Conservation (phyloP, 2,113 vertebrate species). For the Capreolus pygargus region DNA sequence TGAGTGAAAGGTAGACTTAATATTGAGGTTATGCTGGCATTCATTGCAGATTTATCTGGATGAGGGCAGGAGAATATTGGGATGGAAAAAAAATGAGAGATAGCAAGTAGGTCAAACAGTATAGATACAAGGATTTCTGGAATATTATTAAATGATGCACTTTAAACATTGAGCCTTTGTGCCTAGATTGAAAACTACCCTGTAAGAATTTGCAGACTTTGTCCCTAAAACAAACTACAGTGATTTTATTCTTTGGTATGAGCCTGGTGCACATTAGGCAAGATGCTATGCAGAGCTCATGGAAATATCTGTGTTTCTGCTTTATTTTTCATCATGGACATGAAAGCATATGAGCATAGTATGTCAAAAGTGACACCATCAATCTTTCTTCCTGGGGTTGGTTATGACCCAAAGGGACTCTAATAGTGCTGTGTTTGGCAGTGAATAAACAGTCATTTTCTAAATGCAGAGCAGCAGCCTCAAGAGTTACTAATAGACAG, state of each 20-base stretch:
- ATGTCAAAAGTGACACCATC: constrained; percentile 38
- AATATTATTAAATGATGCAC: neutral
- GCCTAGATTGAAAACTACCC: neutral
- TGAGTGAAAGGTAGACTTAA: neutral
- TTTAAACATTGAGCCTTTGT: neutral
- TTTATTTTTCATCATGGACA: neutral
- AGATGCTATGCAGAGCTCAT: constrained; percentile 10
- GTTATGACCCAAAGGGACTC: constrained; percentile 52
- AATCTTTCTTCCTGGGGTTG: constrained; percentile 3
- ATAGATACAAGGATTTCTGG: neutral
- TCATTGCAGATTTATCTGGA: neutral
- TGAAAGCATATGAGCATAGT: neutral
- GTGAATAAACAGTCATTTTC: constrained; percentile 60
- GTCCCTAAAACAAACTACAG: neutral
- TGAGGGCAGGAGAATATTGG: neutral
- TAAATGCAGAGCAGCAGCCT: constrained; percentile 71
- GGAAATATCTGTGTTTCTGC: neutral
- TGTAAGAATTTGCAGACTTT: neutral
- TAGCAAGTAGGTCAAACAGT: neutral
- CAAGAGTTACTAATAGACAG: constrained; percentile 64
- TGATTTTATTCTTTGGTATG: neutral
- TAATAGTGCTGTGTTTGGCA: constrained; percentile 58
- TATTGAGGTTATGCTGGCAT: neutral
- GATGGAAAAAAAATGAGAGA: neutral
- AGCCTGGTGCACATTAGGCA: neutral